Conservation (phyloP, 2,888 invertebrate genomes). For the Anoplius nigerrimus region DNA sequence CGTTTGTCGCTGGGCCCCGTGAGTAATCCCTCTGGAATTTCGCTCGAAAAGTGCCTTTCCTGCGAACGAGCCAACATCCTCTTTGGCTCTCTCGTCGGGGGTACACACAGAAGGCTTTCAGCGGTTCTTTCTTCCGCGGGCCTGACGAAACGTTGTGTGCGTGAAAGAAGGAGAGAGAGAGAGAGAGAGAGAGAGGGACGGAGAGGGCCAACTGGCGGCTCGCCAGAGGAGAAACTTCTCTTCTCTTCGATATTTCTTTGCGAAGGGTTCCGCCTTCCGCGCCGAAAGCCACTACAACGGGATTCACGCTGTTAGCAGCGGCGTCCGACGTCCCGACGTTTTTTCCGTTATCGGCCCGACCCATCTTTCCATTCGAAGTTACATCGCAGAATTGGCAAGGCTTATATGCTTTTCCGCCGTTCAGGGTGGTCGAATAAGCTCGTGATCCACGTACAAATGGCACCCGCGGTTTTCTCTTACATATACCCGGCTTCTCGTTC, state of each 20-base stretch:
- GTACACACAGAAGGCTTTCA: neutral
- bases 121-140: slow-evolving; percentile 15
- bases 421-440: neutral
- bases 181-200: no score
- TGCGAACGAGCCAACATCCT: slow-evolving; percentile 30
- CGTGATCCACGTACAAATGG: neutral
- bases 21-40: slow-evolving; percentile 66
- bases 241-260: slow-evolving; percentile 12
- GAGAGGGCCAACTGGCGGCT: slow-evolving; percentile 13
- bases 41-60: slow-evolving; percentile 58
- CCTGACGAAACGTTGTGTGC: neutral
- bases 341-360: slow-evolving; percentile 15
- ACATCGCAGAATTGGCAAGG: neutral
- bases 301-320: no score
- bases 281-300: no score
- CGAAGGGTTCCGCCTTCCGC: neutral
- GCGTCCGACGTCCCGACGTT: slow-evolving; percentile 6
- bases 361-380: neutral
- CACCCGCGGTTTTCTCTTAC: no score
- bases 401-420: neutral
- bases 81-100: neutral
- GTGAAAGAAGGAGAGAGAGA: slow-evolving; percentile 3
- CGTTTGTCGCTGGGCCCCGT: slow-evolving; percentile 34
- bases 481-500: no score
- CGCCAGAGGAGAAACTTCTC: slow-evolving; percentile 32